Base-by-base conservation (phyloP, 2,797 vertebrate species). In the Sorex maritimensis region DNA sequence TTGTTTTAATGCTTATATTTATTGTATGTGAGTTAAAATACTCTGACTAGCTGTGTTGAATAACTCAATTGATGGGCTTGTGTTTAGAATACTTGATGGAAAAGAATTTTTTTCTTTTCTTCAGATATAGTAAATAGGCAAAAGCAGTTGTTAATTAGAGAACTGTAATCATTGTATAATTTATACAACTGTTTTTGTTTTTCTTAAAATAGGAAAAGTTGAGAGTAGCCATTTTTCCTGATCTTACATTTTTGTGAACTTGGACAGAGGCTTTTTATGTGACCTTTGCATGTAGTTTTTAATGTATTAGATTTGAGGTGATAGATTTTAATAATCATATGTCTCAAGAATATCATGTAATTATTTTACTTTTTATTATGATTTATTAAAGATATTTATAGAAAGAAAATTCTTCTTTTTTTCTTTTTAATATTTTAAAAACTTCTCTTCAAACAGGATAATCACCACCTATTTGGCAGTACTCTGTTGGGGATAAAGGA, bases 381-480 rank as follows among this genome's bases (percentile, higher is more conserved):
- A 23, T 88, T 86, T 95, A 65, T 34, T 81, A 68, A 73, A 34
- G 85, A 63, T 88, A 68, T 24, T 86, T 92, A 90, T 82, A 44
- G 69, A 41, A 94, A 86, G 28, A 91, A 38, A 75, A 19, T 75
- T 65, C 65, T 61, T 86, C 92, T 88, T 3, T 38, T 72, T 90
- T 95, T 95, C 49, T 24, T 90, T 23, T 23, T 94, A 65, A 84
- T 41, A 6, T 92, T 90, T 89, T 65, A 19, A 69, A 89, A 49
- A 41, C 58, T 81, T 93, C 65, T 52, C n/a, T 96, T 67, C 67
- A 85, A 28, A 89, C 92, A 99, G 99, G 99, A 99, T 98, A 99
- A 99, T 98, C 99, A 99, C 96, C 99, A 99, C 96, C 98, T 99
- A 68, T 99, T 99, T 97, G 99, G 99, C 19, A 99, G 99, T 97